A percentile compares a stretch with the other conserved stretches of the same genome.
Evolutionary conservation across 2,797 vertebrate species (phyloP).

Genomic region (Remorina albescens): DNA sequence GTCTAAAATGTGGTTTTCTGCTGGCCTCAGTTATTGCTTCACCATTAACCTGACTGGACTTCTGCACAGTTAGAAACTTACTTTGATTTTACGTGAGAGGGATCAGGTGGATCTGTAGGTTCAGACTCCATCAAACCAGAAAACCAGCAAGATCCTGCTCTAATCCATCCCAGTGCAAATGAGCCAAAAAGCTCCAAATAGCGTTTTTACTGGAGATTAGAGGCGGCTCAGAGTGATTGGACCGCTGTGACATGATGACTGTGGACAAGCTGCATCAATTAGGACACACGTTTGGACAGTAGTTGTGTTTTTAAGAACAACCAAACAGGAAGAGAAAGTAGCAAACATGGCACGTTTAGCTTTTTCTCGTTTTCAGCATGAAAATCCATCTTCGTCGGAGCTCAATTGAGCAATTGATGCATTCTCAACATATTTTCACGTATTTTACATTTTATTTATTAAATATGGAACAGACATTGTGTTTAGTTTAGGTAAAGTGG

Average conservation of each 20-base stretch:
- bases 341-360: too few species aligned
- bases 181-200: constrained; percentile 41
- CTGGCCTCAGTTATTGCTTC: neutral
- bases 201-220: constrained; percentile 40
- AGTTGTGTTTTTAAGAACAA: neutral
- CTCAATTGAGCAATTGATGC: too few species aligned
- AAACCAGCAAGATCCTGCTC: constrained; percentile 3
- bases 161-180: constrained; percentile 12
- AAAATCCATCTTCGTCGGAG: too few species aligned
- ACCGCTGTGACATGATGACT: constrained; percentile 1
- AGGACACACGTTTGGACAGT: constrained; percentile 4
- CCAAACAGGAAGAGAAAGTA: too few species aligned
- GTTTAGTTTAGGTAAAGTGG: too few species aligned
- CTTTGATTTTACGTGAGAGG: neutral
- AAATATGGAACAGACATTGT: too few species aligned
- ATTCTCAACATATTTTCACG: too few species aligned
- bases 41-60: neutral
- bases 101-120: neutral
- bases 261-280: constrained; percentile 16
- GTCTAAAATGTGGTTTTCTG: neutral
- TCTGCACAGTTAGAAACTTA: neutral
- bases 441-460: too few species aligned
- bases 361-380: too few species aligned
- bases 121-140: neutral
- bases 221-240: constrained; percentile 31